These are phyloP conservation scores for Stenopsyche tienmushanensis DNA, from an alignment of 1,140 invertebrate genomes.

Conservation along the genomic window DNA sequence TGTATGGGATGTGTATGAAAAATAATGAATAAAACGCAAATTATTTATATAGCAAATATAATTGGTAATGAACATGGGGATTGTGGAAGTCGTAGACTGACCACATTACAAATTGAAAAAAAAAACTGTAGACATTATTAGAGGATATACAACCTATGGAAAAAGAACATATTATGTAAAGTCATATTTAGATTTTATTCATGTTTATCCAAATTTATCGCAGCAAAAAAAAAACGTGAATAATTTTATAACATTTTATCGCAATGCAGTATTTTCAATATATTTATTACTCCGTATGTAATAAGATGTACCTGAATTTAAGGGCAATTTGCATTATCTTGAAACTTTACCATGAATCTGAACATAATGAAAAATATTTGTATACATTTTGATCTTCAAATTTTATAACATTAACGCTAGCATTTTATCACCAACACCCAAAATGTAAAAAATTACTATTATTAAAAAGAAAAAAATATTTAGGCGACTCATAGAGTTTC, in stretches of 20 bases:
- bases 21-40: not conserved
- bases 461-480: not conserved
- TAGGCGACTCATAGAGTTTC: not conserved
- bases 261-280: not conserved
- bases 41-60: constrained; percentile 14
- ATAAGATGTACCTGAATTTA: too few species aligned
- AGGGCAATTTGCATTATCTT: not conserved
- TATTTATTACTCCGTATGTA: not conserved
- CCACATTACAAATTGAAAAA: not conserved
- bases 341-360: not conserved
- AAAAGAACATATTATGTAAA: not conserved
- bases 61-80: not conserved
- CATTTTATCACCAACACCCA: constrained; percentile 15
- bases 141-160: not conserved
- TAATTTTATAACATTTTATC: not conserved
- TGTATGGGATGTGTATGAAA: too few species aligned
- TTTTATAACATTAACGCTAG: constrained; percentile 5
- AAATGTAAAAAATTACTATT: not conserved
- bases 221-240: not conserved
- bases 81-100: not conserved
- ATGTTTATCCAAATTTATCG: not conserved
- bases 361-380: not conserved
- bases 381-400: not conserved
- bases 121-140: not conserved
- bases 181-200: not conserved